Base-by-base conservation (phyloP, 2,113 vertebrate genomes). In the Strix aluco region DNA sequence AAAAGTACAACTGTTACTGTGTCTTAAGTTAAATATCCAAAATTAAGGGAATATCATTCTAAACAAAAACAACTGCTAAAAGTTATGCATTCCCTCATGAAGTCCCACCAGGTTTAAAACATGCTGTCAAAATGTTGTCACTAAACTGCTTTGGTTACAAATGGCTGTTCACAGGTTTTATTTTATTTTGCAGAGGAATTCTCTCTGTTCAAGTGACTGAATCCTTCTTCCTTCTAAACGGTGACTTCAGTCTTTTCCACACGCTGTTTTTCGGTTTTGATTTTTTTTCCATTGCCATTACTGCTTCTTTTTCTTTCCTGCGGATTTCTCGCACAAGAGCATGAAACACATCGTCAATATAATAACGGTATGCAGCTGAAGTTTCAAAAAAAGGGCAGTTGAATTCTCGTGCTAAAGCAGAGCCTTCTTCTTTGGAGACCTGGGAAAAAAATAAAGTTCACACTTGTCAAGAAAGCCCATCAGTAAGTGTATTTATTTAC, bases 361-460 rank as follows among this genome's bases (percentile, higher is more conserved):
- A 99, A 40, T 98, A 98, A 9, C 99, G 98, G 49, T 98, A 98
- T 0, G 98, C 99, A 1, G 99, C 99, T 0, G 99, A 99, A 0
- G 99, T 99, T 87, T 99, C 99, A 2, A 99, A 99, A 65, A 99
- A 99, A 4, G 99, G 99, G 71, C 99, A 99, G 96, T 74, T 98
- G 95, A 99, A 99, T 18, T 99, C 99, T 15, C 98, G 91, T 0
- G 99, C 98, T 73, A 99, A 54, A 40, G 98, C 98, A 15, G 86
- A 92, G 26, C 99, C 99, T 88, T 99, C 99, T 79, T 99, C 99
- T 25, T 98, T 98, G 77, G 98, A 98, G 79, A 99, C 98, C 99
- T 99, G 92, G 19, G 20, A 34, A 62, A 40, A 52, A 73, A 30
- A 2, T 6, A 30, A 61, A 1, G 22, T 20, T 90, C 75, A 46